Evolutionary conservation across 2,797 vertebrate genomes (phyloP).

Genomic region (Sarcoramphus papa): DNA sequence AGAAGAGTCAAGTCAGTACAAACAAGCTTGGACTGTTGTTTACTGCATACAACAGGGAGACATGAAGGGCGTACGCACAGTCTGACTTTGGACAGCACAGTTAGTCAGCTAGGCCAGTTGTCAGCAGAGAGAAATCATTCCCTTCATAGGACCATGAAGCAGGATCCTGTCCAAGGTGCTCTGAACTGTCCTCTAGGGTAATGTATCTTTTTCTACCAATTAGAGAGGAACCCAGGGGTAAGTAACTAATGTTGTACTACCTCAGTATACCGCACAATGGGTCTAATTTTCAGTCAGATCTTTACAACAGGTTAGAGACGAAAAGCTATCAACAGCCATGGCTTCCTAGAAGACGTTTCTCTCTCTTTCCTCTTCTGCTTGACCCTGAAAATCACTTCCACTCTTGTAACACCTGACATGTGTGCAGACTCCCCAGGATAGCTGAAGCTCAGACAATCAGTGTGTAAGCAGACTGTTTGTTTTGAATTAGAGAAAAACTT

Average conservation of each 20-base stretch:
- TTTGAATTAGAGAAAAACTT: conserved; percentile 60
- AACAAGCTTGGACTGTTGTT: neutral
- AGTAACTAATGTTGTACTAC: neutral
- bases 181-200: neutral
- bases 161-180: neutral
- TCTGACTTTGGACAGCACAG: neutral
- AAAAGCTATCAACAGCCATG: neutral
- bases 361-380: neutral
- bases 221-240: neutral
- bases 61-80: fast-evolving
- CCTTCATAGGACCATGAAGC: neutral
- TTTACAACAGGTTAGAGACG: neutral
- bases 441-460: neutral
- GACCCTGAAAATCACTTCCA: neutral
- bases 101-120: neutral
- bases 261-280: neutral
- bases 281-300: neutral
- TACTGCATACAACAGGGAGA: neutral
- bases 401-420: neutral
- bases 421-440: neutral
- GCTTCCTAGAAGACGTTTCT: neutral
- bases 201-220: neutral
- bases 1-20: neutral
- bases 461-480: conserved; percentile 34
- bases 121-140: neutral